Base-by-base conservation (phyloP, 1,140 invertebrate species). In the Oncopodura yosiiana region DNA sequence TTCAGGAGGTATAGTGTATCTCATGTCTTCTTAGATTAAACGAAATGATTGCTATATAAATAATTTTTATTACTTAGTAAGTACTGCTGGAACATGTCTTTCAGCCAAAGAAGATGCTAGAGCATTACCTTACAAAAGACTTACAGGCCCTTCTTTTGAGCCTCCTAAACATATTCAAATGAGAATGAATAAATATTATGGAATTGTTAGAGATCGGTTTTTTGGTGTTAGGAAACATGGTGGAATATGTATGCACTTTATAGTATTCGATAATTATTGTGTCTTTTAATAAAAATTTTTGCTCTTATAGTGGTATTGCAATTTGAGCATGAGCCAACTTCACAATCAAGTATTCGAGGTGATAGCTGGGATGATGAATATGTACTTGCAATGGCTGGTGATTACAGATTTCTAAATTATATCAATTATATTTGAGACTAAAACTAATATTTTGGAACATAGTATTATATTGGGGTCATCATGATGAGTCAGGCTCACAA, bases 11-110 rank as follows among this genome's bases (percentile, higher is more conserved):
- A n/a, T n/a, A n/a, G n/a, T n/a, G n/a, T n/a, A n/a, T n/a, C n/a
- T n/a, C n/a, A n/a, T n/a, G n/a, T n/a, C n/a, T n/a, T n/a, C n/a
- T n/a, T n/a, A n/a, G n/a, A n/a, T n/a, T n/a, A n/a, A n/a, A n/a
- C n/a, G n/a, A n/a, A n/a, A n/a, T n/a, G n/a, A n/a, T n/a, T n/a
- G n/a, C n/a, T n/a, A n/a, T n/a, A n/a, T n/a, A n/a, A n/a, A n/a
- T n/a, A n/a, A n/a, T n/a, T n/a, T n/a, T n/a, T n/a, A n/a, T n/a
- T n/a, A n/a, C n/a, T n/a, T n/a, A n/a, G n/a, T n/a, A n/a, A n/a
- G n/a, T n/a, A n/a, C n/a, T n/a, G n/a, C n/a, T 53, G 42, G 16
- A 52, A 60, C 34, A 52, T 48, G 1, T 53, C 24, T 8, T 60
- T 48, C 14, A 60, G 42, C 9, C 42, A 21, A 4, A 54, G 27